phyloP scores from a whole-genome alignment of 2,888 invertebrate species.

The Apotomis turbidana region DNA sequence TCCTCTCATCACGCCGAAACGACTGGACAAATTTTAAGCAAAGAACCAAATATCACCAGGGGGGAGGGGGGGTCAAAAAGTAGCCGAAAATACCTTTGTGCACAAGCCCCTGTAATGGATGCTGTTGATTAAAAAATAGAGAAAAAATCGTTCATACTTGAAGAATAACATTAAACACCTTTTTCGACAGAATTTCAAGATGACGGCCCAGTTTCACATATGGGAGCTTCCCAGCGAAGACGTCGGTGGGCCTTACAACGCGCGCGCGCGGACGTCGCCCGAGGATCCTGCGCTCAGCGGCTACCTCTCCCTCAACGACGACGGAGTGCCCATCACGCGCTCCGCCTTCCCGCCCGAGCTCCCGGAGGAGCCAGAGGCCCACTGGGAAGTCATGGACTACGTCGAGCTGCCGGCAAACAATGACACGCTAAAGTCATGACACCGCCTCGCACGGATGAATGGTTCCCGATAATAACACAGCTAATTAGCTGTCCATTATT shows the following conservation, averaged over 20 bases:
- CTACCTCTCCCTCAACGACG: conserved; percentile 85
- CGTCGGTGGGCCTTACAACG: conserved; percentile 86
- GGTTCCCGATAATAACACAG: conserved; percentile 24
- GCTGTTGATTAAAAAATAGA: no score
- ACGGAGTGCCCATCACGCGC: conserved; percentile 85
- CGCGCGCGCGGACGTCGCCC: conserved; percentile 74
- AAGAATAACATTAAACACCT: not conserved
- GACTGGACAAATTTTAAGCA: no score
- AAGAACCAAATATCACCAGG: no score
- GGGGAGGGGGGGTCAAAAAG: no score
- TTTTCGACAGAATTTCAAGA: conserved; percentile 81
- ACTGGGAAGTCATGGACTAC: conserved; percentile 88
- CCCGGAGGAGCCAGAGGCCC: conserved; percentile 80
- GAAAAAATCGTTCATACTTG: no score
- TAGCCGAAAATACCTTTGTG: no score
- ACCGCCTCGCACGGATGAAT: conserved; percentile 18
- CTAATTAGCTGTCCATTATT: conserved; percentile 37
- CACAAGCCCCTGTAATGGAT: no score
- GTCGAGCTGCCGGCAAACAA: conserved; percentile 76
- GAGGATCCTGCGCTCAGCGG: conserved; percentile 81
- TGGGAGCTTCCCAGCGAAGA: conserved; percentile 82
- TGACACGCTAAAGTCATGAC: conserved; percentile 33
- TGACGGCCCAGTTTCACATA: conserved; percentile 80
- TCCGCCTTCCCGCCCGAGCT: conserved; percentile 79
- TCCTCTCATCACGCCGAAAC: no score